Evolutionary conservation across 2,797 vertebrate genomes (phyloP), one percentile per base, ranked within the genome.

Genomic region (Xyrichtys novacula): DNA sequence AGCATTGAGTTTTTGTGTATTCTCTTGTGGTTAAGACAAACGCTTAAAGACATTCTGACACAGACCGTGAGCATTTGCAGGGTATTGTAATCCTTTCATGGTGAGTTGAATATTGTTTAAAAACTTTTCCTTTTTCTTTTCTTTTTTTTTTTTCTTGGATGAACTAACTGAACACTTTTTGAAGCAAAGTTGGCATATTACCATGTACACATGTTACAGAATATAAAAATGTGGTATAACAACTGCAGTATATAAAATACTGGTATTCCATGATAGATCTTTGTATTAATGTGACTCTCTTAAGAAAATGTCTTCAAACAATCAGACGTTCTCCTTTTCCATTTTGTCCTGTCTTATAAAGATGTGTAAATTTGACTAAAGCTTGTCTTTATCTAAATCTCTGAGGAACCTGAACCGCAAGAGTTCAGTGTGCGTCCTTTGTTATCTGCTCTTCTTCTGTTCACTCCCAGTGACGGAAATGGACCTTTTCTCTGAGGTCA

Each of bases 211-310:
- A 92, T 92, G 90, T 92, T 91, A 88, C 88, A 90, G 87, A 90
- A 88, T 93, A 92, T 93, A 87, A 88, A 90, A 90, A 89, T 92
- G 90, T 92, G 91, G 87, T 92, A 92, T 91, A 92, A 91, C 79
- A 88, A 85, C 87, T 90, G 81, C 89, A 90, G 90, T 91, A 91
- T 90, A 90, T 92, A 90, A 90, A 86, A 88, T 90, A 90, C 91
- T 92, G 90, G 84, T 92, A 92, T 88, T 92, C 90, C 89, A 92
- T 92, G 84, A 93, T 92, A 92, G 90, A 90, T 91, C 90, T 93
- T 93, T 93, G 91, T 93, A 93, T 93, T 91, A 89, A 91, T 93
- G 91, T 93, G 90, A 91, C 85, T 93, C 91, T 92, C 90, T 91
- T 92, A 91, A 92, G 88, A 92, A 93, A 93, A 93, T 91, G 89